Conservation (phyloP, 2,113 vertebrate genomes). For the Anguilla rostrata region DNA sequence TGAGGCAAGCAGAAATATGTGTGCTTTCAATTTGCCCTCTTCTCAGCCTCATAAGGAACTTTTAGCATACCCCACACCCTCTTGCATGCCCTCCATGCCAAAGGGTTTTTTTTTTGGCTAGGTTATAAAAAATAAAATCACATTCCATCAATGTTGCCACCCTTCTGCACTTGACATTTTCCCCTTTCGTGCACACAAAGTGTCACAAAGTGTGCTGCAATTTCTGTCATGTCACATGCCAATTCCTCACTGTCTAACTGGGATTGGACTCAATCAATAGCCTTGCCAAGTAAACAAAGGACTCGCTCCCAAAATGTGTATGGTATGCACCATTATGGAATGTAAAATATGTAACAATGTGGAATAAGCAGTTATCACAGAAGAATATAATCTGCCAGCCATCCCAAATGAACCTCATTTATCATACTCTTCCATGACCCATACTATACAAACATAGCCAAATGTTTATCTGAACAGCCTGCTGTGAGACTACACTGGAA, state of each 20-base stretch:
- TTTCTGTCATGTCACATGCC: too few relatives aligned
- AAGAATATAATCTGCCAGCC: neutral
- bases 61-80: neutral
- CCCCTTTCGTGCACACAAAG: neutral
- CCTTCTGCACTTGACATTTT: neutral
- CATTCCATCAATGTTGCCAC: neutral
- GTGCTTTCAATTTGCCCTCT: neutral
- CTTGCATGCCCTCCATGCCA: neutral
- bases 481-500: neutral
- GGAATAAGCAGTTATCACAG: too few relatives aligned
- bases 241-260: too few relatives aligned
- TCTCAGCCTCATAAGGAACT: neutral
- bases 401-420: neutral
- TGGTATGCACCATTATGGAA: neutral
- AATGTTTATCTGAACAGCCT: neutral
- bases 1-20: neutral
- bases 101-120: neutral
- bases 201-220: neutral
- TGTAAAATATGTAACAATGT: neutral
- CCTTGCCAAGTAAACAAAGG: too few relatives aligned
- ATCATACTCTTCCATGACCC: neutral
- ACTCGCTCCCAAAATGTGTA: neutral
- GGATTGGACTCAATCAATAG: too few relatives aligned
- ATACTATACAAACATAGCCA: neutral
- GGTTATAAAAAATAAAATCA: neutral